phyloP scores from a whole-genome alignment of 2,113 vertebrate genomes.

The Lontra canadensis region DNA sequence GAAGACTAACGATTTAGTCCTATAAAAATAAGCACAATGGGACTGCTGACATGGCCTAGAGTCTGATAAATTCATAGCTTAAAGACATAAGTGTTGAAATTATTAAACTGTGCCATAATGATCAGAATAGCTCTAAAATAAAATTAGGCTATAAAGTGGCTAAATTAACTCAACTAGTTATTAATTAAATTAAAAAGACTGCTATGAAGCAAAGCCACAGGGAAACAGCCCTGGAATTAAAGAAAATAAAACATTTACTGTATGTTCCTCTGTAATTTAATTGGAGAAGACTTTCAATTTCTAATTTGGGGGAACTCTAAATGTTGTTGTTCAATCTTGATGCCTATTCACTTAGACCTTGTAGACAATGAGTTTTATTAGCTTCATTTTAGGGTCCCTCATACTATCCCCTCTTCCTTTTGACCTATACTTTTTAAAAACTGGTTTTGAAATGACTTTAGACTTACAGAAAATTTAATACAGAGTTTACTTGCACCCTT shows the following conservation, averaged over 20 bases:
- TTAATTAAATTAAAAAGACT: conserved; percentile 38
- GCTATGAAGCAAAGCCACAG: background rate
- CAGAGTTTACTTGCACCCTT: background rate
- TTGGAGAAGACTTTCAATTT: background rate
- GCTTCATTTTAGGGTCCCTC: background rate
- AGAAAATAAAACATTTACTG: background rate
- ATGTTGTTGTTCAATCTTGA: background rate
- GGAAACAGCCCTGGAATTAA: background rate
- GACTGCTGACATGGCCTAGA: background rate
- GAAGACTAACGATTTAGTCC: background rate
- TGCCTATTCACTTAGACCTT: background rate
- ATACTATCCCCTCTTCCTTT: background rate
- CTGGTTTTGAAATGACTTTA: background rate
- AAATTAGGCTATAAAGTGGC: background rate
- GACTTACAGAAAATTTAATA: background rate
- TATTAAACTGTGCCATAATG: background rate
- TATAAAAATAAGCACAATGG: background rate
- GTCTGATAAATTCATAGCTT: conserved; percentile 21
- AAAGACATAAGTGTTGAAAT: background rate
- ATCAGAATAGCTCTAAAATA: background rate
- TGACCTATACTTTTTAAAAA: background rate
- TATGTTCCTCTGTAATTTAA: background rate
- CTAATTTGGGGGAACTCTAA: background rate
- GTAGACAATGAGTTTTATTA: background rate
- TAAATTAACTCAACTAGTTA: conserved; percentile 33